Conservation (phyloP, 92 coral and sea anemone species). For the Epizoanthus ramosus region DNA sequence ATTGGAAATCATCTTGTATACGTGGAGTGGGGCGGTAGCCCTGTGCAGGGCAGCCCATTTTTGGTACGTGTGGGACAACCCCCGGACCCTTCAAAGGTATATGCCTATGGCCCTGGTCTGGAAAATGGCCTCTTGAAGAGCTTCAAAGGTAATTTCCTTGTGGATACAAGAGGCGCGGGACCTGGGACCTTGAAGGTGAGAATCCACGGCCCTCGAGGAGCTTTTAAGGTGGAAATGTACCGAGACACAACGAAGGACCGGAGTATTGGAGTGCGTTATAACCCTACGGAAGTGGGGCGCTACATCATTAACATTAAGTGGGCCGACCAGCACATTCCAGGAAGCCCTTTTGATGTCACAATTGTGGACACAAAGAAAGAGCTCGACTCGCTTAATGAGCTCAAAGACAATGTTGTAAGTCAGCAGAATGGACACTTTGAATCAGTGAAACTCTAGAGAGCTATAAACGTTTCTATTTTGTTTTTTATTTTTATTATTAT, state of each 20-base stretch:
- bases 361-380: conserved; percentile 84
- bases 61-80: conserved; percentile 89
- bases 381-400: conserved; percentile 70
- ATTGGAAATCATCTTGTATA: conserved; percentile 85
- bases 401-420: conserved; percentile 71
- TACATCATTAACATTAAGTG: conserved; percentile 92
- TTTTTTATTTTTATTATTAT: too few species aligned
- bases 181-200: conserved; percentile 97
- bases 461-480: not conserved
- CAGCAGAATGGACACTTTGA: conserved; percentile 33
- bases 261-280: conserved; percentile 94
- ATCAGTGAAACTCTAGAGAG: not conserved
- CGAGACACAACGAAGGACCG: conserved; percentile 93
- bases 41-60: conserved; percentile 96
- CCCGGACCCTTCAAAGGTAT: conserved; percentile 61
- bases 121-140: conserved; percentile 77
- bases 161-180: conserved; percentile 97
- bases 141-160: conserved; percentile 92
- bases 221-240: conserved; percentile 99
- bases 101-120: conserved; percentile 78
- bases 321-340: conserved; percentile 95
- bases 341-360: conserved; percentile 89
- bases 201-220: conserved; percentile 96
- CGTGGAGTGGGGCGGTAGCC: conserved; percentile 91
- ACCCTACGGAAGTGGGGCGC: conserved; percentile 92